A percentile compares a stretch with the other conserved stretches of the same genome.
Evolutionary conservation across 2,797 vertebrate species (phyloP).

Genomic region (Scolopax bukidnonensis): DNA sequence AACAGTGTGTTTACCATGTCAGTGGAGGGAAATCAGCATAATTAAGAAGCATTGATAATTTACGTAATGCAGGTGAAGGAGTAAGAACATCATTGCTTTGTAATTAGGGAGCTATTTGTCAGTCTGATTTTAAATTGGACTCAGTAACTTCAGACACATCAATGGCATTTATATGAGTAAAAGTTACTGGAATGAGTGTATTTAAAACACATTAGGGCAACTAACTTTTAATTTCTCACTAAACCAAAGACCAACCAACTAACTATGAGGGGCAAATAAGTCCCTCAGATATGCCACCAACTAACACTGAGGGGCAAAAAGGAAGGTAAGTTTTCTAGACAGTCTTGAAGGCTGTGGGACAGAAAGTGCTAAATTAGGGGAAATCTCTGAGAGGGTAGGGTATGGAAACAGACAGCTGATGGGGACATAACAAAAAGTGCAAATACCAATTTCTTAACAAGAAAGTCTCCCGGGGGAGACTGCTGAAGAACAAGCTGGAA

Average conservation of each 20-base stretch:
- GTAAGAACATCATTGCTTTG: not conserved
- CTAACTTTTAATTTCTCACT: not conserved
- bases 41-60: conserved; percentile 48
- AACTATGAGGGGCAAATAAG: not conserved
- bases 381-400: not conserved
- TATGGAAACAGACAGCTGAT: not conserved
- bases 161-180: not conserved
- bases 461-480: not conserved
- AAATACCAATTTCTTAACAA: not conserved
- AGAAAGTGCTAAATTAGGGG: not conserved
- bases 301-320: not conserved
- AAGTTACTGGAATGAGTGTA: not conserved
- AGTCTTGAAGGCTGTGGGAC: not conserved
- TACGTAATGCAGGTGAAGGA: not conserved
- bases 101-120: conserved; percentile 16
- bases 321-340: not conserved
- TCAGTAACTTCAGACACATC: not conserved
- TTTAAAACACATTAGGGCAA: not conserved
- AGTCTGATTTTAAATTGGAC: not conserved
- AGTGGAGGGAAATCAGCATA: not conserved
- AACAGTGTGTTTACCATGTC: not conserved
- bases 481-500: not conserved
- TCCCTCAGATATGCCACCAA: not conserved
- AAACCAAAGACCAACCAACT: not conserved
- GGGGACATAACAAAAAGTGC: not conserved